These are phyloP conservation scores for Drosophila melanica DNA, from an alignment of 1,140 invertebrate genomes.

Conservation along the genomic window DNA sequence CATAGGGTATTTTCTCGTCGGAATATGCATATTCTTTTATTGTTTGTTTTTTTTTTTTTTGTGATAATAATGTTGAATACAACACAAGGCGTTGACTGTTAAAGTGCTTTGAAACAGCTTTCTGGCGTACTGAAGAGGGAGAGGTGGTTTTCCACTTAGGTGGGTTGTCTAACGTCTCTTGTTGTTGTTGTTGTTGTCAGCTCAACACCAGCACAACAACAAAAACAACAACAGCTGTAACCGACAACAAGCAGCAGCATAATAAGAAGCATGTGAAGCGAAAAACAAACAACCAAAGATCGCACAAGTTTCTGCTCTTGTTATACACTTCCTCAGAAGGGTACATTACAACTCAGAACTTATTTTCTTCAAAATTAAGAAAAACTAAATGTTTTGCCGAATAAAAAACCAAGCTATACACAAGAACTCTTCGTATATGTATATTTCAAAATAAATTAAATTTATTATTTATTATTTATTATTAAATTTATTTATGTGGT, in stretches of 20 bases:
- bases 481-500: too few relatives aligned
- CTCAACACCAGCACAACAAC: conserved; percentile 48
- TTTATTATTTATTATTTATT: too few relatives aligned
- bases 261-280: conserved; percentile 61
- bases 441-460: too few relatives aligned
- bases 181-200: conserved; percentile 41
- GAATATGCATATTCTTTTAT: too few relatives aligned
- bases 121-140: conserved; percentile 16
- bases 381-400: too few relatives aligned
- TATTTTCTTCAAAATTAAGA: background rate
- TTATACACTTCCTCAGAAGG: conserved; percentile 19
- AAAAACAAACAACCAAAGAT: conserved; percentile 56
- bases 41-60: conserved; percentile 13
- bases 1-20: conserved; percentile 24
- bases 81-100: conserved; percentile 64
- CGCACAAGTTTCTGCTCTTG: conserved; percentile 28
- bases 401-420: too few relatives aligned
- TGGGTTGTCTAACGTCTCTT: conserved; percentile 24
- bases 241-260: conserved; percentile 32
- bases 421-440: too few relatives aligned
- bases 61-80: conserved; percentile 50
- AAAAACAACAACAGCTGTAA: conserved; percentile 24
- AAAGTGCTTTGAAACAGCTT: conserved; percentile 50
- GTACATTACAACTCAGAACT: too few relatives aligned
- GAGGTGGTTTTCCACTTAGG: conserved; percentile 25